These are phyloP conservation scores for Nannoperca obscura DNA, from an alignment of 2,797 vertebrate species.

Conservation along the genomic window DNA sequence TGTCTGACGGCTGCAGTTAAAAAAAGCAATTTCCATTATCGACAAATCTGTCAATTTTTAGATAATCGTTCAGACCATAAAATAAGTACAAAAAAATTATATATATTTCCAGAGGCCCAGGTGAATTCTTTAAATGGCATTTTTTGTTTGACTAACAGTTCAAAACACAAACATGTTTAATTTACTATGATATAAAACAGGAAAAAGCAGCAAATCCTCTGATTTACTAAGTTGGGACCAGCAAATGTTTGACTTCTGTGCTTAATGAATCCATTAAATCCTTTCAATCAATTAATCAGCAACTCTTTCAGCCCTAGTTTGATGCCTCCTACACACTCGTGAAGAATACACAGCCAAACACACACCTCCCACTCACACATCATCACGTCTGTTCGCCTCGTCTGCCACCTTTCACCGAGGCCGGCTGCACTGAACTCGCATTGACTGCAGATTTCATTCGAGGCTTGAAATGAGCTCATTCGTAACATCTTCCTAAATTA, in stretches of 20 bases:
- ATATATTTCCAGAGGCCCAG: background rate
- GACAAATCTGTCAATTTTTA: fast-evolving
- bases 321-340: background rate
- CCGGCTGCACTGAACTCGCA: conserved; percentile 14
- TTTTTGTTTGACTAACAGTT: conserved; percentile 6
- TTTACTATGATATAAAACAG: background rate
- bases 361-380: conserved; percentile 8
- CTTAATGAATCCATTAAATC: background rate
- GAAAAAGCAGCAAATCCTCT: background rate
- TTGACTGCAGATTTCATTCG: conserved; percentile 29
- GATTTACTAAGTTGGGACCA: background rate
- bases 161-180: background rate
- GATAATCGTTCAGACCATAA: background rate
- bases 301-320: background rate
- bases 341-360: background rate
- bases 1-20: background rate
- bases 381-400: conserved; percentile 15
- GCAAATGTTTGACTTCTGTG: background rate
- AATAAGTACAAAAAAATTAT: background rate
- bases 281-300: background rate
- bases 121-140: background rate
- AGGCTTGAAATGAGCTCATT: background rate
- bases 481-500: conserved; percentile 19
- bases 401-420: conserved; percentile 28
- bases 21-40: background rate